Percentiles rank a stretch among this genome's conserved stretches.
Conservation (phyloP, 2,113 vertebrate genomes). For the Centrocercus urophasianus region DNA sequence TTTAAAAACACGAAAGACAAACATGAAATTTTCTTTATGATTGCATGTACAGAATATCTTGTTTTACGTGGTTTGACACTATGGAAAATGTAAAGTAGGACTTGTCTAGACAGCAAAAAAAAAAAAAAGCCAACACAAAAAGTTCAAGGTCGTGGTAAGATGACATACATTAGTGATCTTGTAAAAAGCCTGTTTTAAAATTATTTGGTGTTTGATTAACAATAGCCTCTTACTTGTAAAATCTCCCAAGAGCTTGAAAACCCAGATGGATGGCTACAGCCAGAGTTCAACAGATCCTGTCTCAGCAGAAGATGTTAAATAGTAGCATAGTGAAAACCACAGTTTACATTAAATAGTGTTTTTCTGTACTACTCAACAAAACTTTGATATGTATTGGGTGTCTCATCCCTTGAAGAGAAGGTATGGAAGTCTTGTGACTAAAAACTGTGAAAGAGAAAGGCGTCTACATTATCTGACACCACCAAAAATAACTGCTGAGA, state of each 20-base stretch:
- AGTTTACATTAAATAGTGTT: constrained; percentile 21
- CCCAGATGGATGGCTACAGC: not conserved
- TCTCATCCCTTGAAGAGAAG: constrained; percentile 3
- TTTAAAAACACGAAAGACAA: not conserved
- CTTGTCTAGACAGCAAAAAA: not conserved
- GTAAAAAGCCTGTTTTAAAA: not conserved
- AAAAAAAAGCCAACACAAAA: not conserved
- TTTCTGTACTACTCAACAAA: constrained; percentile 39
- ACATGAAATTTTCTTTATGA: not conserved
- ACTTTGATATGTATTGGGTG: not conserved
- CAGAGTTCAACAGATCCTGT: not conserved
- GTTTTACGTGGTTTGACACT: not conserved
- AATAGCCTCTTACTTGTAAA: constrained; percentile 1
- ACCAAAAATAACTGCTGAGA: not conserved
- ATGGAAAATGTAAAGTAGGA: not conserved
- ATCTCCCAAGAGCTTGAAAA: constrained; percentile 21
- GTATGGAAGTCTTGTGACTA: not conserved
- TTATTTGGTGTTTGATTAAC: constrained; percentile 9
- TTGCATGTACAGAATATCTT: not conserved
- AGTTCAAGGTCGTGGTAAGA: not conserved
- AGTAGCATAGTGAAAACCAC: not conserved
- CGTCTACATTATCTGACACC: not conserved
- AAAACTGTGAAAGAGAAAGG: not conserved
- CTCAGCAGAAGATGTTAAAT: not conserved
- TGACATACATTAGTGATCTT: not conserved